Conservation (phyloP, 2,797 vertebrate genomes). For the Brachyalestes nurse region DNA sequence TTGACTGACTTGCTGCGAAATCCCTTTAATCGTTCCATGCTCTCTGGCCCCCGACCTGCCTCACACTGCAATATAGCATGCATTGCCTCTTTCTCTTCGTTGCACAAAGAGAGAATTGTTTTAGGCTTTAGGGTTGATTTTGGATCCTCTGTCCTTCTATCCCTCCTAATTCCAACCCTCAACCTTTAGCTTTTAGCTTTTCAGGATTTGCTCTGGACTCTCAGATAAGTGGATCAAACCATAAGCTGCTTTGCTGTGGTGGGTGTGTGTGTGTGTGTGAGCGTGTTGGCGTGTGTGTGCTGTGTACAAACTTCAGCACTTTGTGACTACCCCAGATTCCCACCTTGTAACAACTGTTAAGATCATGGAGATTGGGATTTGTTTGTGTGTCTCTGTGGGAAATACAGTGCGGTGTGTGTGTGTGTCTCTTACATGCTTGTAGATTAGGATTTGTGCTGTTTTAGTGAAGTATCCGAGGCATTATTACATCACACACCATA, state of each 20-base stretch:
- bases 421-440: background rate
- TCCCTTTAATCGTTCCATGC: slow-evolving; percentile 30
- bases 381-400: slow-evolving; percentile 1
- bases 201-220: slow-evolving; percentile 60
- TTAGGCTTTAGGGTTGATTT: slow-evolving; percentile 51
- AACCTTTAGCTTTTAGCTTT: slow-evolving; percentile 57
- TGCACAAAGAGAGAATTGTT: slow-evolving; percentile 55
- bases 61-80: background rate
- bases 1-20: slow-evolving; percentile 34
- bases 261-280: slow-evolving; percentile 34
- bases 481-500: slow-evolving; percentile 26
- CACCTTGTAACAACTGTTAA: slow-evolving; percentile 44
- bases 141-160: slow-evolving; percentile 40
- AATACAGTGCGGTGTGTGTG: slow-evolving; percentile 28
- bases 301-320: slow-evolving; percentile 33
- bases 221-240: slow-evolving; percentile 62
- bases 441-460: background rate
- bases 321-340: slow-evolving; percentile 37
- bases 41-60: slow-evolving; percentile 8
- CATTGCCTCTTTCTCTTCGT: slow-evolving; percentile 22
- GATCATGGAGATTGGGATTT: slow-evolving; percentile 26
- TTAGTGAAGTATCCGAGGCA: background rate
- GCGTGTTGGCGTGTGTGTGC: slow-evolving; percentile 29
- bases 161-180: slow-evolving; percentile 46
- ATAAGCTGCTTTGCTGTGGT: slow-evolving; percentile 55